Evolutionary conservation across 1,140 invertebrate genomes (phyloP).

Genomic region (Phthorimaea operculella): DNA sequence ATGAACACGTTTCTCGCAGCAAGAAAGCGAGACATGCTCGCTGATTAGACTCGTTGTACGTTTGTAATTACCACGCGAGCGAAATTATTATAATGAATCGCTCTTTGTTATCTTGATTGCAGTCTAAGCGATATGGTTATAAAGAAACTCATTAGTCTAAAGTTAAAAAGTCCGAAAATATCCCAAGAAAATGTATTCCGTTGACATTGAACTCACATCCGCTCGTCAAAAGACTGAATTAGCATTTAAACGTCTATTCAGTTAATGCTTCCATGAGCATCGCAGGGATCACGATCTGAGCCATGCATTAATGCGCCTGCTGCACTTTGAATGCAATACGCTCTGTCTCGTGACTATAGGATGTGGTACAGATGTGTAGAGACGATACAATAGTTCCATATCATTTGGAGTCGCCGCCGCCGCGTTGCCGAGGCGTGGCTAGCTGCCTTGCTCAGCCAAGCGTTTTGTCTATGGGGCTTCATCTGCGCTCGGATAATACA

Average conservation of each 20-base stretch:
- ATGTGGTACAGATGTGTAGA: slow-evolving; percentile 17
- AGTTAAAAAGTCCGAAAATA: too few species aligned
- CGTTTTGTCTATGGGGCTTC: slow-evolving; percentile 23
- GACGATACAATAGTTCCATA: slow-evolving; percentile 24
- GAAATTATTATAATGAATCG: slow-evolving; percentile 14
- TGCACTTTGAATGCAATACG: slow-evolving; percentile 15
- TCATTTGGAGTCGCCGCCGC: slow-evolving; percentile 15
- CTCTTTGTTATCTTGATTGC: background rate
- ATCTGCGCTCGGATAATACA: slow-evolving; percentile 19
- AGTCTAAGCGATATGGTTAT: background rate
- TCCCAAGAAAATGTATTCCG: too few species aligned
- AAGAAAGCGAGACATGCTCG: slow-evolving; percentile 33
- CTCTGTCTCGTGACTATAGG: slow-evolving; percentile 17
- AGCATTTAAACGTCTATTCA: background rate
- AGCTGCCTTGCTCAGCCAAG: slow-evolving; percentile 24
- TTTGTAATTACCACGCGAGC: slow-evolving; percentile 16
- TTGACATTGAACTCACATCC: too few species aligned
- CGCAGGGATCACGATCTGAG: background rate
- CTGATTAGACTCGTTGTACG: background rate
- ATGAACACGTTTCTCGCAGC: slow-evolving; percentile 3
- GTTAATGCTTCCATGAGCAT: background rate
- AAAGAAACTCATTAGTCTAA: background rate
- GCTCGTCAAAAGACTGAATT: too few species aligned
- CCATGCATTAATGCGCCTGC: background rate
- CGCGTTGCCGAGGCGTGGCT: slow-evolving; percentile 24